Base-by-base conservation (phyloP, 2,888 invertebrate genomes). In the Ennomos fuscantarius region DNA sequence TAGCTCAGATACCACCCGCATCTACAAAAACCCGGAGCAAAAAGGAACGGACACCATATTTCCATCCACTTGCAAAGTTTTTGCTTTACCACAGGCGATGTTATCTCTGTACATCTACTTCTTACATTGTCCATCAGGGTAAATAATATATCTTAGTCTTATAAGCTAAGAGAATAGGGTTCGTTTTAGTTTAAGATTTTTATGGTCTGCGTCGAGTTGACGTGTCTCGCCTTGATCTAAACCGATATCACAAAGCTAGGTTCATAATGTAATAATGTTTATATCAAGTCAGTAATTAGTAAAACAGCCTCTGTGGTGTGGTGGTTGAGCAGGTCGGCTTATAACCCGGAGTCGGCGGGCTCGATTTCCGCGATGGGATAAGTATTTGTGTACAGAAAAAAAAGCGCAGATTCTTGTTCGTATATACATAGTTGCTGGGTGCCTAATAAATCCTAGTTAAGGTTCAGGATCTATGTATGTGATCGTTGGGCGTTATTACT, bases 141-240 rank as follows among this genome's bases (percentile, higher is more conserved):
- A 51, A 60, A 53, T 42, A 35, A 13, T 41, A 10, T 40, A 9
- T 44, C 15, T 63, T 53, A 36, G 11, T 35, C 54, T 41, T 41
- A 53, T 59, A 1, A 6, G 0, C 0, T 0, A 44, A 9, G 33
- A 0, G 13, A 11, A 55, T 60, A 65, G 31, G 49, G 62, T 55
- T 46, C 11, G 56, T 15, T 57, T 54, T 65, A 34, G 37, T 37
- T 69, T 73, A 11, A 2, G 13, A 44, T 34, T 57, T 13, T 33
- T 15, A 33, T 24, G 39, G 37, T 15, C 47, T 56, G 59, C 55
- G 60, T 56, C 58, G 55, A 60, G 64, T 73, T 74, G 81, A 79
- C 80, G 70, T 78, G 78, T 81, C 6, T 24, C 80, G 78, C 79
- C 66, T 74, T 62, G 84, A 86, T 85, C 74, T 62, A 66, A 60